Evolutionary conservation across 2,888 invertebrate species (phyloP).

Genomic region (Platypus cylindrus): DNA sequence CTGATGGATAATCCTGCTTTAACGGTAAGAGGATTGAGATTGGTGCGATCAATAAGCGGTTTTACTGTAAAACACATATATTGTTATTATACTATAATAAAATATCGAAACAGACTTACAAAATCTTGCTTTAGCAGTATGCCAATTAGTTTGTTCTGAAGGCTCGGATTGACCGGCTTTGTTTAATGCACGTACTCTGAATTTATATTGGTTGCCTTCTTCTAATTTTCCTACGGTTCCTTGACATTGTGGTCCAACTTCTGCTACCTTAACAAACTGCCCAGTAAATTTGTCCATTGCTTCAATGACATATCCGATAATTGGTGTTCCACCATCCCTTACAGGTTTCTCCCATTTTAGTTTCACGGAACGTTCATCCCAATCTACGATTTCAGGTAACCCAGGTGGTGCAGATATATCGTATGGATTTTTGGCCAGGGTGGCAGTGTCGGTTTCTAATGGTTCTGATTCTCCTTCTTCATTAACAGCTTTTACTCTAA

Average conservation of each 20-base stretch:
- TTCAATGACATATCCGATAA: conserved; percentile 86
- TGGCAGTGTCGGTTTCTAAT: conserved; percentile 75
- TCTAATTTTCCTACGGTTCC: conserved; percentile 82
- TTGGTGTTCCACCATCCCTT: conserved; percentile 84
- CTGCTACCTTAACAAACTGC: conserved; percentile 72
- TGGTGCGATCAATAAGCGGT: conserved; percentile 86
- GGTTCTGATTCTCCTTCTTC: conserved; percentile 97
- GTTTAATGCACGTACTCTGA: conserved; percentile 87
- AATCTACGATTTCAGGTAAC: conserved; percentile 81
- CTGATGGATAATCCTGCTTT: conserved; percentile 82
- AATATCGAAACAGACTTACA: conserved; percentile 46
- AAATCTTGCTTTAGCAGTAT: conserved; percentile 78
- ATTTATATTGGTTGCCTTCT: conserved; percentile 92
- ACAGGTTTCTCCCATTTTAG: conserved; percentile 85
- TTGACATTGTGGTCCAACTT: conserved; percentile 73
- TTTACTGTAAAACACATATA: conserved; percentile 52
- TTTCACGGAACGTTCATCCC: conserved; percentile 82
- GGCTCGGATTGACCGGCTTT: conserved; percentile 90
- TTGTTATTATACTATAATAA: background rate
- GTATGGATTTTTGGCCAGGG: conserved; percentile 94
- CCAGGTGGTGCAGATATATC: conserved; percentile 81
- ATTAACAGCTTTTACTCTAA: conserved; percentile 93
- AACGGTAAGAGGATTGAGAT: conserved; percentile 68
- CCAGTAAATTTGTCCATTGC: conserved; percentile 81
- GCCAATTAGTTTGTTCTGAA: conserved; percentile 83